A percentile compares a stretch with the other conserved stretches of the same genome.
Conservation (phyloP, 2,113 vertebrate genomes). For the Gallinago jamesoni region DNA sequence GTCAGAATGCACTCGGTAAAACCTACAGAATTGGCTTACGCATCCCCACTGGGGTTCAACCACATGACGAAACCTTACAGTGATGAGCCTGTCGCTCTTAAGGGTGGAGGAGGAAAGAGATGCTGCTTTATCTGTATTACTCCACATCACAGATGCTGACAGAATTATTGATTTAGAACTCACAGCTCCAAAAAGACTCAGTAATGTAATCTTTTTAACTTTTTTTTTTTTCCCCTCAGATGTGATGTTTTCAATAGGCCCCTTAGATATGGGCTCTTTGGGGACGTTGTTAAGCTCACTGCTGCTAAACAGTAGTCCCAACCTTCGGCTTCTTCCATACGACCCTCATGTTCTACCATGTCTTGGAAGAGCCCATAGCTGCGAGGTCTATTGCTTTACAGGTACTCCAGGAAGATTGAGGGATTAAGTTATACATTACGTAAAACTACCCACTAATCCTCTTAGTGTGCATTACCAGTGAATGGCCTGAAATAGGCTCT, state of each 20-base stretch:
- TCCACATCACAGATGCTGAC: slow-evolving; percentile 68
- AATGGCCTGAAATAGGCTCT: slow-evolving; percentile 66
- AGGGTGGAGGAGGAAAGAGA: slow-evolving; percentile 13
- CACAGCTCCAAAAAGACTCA: slow-evolving; percentile 60
- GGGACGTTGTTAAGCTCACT: slow-evolving; percentile 6
- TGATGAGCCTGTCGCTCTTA: neutral
- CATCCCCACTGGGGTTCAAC: slow-evolving; percentile 1
- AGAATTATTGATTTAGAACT: slow-evolving; percentile 73
- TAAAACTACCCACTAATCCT: slow-evolving; percentile 58
- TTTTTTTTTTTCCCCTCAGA: neutral
- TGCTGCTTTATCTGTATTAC: slow-evolving; percentile 49
- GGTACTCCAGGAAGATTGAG: slow-evolving; percentile 59
- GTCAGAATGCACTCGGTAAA: neutral
- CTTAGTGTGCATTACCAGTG: slow-evolving; percentile 65
- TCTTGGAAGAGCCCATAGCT: slow-evolving; percentile 63
- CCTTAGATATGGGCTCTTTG: slow-evolving; percentile 44
- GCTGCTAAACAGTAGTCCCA: slow-evolving; percentile 24
- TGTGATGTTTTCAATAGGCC: slow-evolving; percentile 51
- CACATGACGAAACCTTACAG: neutral
- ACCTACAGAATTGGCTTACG: neutral
- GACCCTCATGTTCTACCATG: neutral
- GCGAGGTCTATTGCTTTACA: slow-evolving; percentile 61
- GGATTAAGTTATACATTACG: slow-evolving; percentile 64
- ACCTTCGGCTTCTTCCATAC: neutral
- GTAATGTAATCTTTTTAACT: slow-evolving; percentile 20